Percentiles rank a stretch among this genome's conserved stretches.
phyloP scores from a whole-genome alignment of 2,113 vertebrate species.

The Zosterops lateralis region DNA sequence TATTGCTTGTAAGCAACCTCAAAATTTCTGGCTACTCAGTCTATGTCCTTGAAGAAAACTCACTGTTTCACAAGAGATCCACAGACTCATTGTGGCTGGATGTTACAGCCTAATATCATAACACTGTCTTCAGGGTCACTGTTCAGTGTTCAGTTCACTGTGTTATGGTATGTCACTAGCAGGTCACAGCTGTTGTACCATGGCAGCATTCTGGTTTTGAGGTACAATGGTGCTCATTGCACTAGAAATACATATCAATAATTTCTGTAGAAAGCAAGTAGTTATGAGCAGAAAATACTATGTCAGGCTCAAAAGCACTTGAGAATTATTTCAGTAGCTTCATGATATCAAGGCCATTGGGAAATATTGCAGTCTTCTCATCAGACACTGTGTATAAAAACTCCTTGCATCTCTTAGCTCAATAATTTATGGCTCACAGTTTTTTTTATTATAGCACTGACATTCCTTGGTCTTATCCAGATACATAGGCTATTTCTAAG shows the following conservation, averaged over 20 bases:
- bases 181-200: not conserved
- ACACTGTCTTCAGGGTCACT: not conserved
- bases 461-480: not conserved
- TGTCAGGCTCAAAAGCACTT: not conserved
- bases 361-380: not conserved
- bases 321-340: not conserved
- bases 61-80: not conserved
- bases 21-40: not conserved
- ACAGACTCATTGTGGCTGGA: not conserved
- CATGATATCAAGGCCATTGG: not conserved
- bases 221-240: not conserved
- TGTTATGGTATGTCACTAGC: not conserved
- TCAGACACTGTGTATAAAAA: not conserved
- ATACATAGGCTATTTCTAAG: not conserved
- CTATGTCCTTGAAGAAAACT: not conserved
- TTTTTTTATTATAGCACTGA: not conserved
- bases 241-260: not conserved
- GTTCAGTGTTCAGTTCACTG: not conserved
- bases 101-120: not conserved
- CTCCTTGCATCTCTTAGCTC: not conserved
- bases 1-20: not conserved
- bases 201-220: not conserved
- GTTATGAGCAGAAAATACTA: not conserved
- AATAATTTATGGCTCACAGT: not conserved
- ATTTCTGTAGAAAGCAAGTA: not conserved